Percentiles rank a stretch among this genome's conserved stretches.
Evolutionary conservation across 2,113 vertebrate genomes (phyloP).

Genomic region (Gasterosteus nipponicus): DNA sequence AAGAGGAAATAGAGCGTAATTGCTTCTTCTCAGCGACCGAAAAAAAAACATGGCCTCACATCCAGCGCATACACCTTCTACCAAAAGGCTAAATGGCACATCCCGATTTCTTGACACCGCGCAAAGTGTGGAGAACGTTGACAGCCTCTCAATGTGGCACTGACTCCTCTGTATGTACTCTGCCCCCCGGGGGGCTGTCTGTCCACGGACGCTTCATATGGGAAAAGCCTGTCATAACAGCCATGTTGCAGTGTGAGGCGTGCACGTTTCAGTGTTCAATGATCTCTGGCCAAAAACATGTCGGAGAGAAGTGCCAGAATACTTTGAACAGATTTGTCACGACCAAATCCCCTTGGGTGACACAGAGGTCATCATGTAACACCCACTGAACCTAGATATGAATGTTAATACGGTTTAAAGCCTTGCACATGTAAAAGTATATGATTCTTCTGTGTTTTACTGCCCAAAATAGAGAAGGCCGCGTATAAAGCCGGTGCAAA

Average conservation of each 20-base stretch:
- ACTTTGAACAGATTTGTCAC: slow-evolving; percentile 55
- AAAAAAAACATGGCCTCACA: background rate
- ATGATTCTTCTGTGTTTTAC: slow-evolving; percentile 25
- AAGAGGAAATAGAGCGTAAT: slow-evolving; percentile 71
- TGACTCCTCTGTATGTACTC: slow-evolving; percentile 59
- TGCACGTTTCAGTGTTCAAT: slow-evolving; percentile 37
- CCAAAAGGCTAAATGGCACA: slow-evolving; percentile 24
- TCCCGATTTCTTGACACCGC: slow-evolving; percentile 42
- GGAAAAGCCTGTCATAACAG: slow-evolving; percentile 61
- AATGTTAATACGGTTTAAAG: slow-evolving; percentile 14
- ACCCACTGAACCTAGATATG: slow-evolving; percentile 42
- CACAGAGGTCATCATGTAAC: slow-evolving; percentile 53
- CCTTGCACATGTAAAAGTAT: background rate
- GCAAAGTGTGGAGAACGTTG: slow-evolving; percentile 15
- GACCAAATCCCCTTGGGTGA: slow-evolving; percentile 32
- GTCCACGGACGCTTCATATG: slow-evolving; percentile 56
- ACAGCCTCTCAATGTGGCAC: slow-evolving; percentile 33
- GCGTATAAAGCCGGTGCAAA: slow-evolving; percentile 15
- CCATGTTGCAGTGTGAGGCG: slow-evolving; percentile 47
- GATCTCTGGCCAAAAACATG: slow-evolving; percentile 50
- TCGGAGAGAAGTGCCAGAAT: slow-evolving; percentile 37
- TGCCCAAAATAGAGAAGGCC: slow-evolving; percentile 1
- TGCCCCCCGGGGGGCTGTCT: slow-evolving; percentile 54
- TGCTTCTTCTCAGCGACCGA: slow-evolving; percentile 44
- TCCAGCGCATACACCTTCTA: slow-evolving; percentile 13